Conservation (phyloP, 2,888 invertebrate genomes). For the Epirrhoe alternata region DNA sequence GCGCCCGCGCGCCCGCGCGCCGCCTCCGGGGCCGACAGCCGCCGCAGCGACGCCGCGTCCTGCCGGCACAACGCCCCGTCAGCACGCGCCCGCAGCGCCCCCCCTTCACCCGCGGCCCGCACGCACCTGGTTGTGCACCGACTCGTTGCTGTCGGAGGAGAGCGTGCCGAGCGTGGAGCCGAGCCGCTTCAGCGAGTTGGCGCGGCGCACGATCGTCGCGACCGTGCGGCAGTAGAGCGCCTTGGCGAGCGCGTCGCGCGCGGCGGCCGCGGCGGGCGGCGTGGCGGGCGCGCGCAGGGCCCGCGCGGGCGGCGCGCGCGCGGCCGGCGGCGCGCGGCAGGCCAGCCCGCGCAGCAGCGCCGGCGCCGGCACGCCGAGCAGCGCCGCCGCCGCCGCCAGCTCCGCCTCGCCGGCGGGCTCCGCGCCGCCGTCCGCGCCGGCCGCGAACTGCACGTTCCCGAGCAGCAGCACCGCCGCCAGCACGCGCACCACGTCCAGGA, state of each 20-base stretch:
- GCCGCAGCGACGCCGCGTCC: constrained; percentile 93
- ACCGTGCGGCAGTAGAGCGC: constrained; percentile 97
- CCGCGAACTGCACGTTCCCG: constrained; percentile 96
- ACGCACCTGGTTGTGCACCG: constrained; percentile 90
- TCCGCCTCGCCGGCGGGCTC: constrained; percentile 93
- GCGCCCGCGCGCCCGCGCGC: constrained; percentile 92
- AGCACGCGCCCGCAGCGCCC: not conserved
- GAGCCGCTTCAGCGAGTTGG: constrained; percentile 94
- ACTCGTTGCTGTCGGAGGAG: constrained; percentile 96
- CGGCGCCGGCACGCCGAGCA: constrained; percentile 89
- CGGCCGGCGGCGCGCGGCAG: constrained; percentile 79
- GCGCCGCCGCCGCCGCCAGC: constrained; percentile 93
- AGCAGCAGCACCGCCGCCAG: constrained; percentile 95
- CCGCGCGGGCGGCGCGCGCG: constrained; percentile 87
- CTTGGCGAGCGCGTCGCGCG: constrained; percentile 95
- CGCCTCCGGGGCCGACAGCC: constrained; percentile 87
- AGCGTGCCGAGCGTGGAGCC: constrained; percentile 94
- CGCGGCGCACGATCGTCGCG: constrained; percentile 95
- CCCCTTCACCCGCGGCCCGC: not conserved
- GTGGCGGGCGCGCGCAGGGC: constrained; percentile 91
- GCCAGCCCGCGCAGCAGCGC: constrained; percentile 93
- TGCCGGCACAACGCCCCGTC: constrained; percentile 2
- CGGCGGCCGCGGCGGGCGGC: constrained; percentile 93
- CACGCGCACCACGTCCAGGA: constrained; percentile 96
- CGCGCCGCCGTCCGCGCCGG: constrained; percentile 90